Evolutionary conservation across 2,888 invertebrate genomes (phyloP).

Genomic region (Trachelus troglodyta): DNA sequence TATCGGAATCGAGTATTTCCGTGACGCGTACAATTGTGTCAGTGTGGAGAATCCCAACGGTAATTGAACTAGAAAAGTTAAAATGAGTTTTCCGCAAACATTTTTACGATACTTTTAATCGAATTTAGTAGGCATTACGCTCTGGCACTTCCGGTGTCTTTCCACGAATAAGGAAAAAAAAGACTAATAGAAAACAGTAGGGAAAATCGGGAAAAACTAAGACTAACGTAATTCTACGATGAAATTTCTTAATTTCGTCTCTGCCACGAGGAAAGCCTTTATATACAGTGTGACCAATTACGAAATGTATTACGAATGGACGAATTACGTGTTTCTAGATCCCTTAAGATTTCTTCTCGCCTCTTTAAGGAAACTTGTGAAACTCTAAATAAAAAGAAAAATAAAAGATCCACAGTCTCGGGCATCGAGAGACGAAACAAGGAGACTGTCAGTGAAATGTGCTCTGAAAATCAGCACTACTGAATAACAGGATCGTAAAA

Average conservation of each 20-base stretch:
- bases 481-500: background rate
- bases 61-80: background rate
- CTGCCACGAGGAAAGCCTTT: background rate
- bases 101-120: conserved; percentile 7
- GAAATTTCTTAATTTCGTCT: background rate
- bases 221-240: background rate
- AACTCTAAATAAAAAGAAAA: background rate
- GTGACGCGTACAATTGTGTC: background rate
- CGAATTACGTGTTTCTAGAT: background rate
- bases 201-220: background rate
- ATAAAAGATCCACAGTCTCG: background rate
- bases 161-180: background rate
- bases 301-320: background rate
- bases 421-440: no score
- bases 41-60: background rate
- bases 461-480: background rate
- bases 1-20: background rate
- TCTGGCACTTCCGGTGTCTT: background rate
- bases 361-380: background rate
- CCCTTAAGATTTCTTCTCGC: background rate
- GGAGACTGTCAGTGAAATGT: background rate
- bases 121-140: background rate
- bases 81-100: conserved; percentile 1
- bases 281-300: background rate
- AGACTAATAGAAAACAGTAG: background rate